phyloP scores from a whole-genome alignment of 2,888 invertebrate genomes.

The Chloroclystis v-ata region DNA sequence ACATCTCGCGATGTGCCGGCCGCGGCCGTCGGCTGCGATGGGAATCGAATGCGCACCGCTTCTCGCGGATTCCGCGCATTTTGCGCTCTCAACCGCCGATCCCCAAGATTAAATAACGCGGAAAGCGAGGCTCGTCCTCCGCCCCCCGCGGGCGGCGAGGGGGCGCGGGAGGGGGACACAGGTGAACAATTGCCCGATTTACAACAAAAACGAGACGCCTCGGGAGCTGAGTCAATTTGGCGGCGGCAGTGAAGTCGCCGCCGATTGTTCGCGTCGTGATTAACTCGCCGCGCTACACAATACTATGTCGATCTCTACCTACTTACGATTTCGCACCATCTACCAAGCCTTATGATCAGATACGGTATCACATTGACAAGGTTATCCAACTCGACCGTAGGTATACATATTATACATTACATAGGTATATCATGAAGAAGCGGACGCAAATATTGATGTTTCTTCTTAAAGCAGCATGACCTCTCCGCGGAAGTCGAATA shows the following conservation, averaged over 20 bases:
- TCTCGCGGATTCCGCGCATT: conserved; percentile 60
- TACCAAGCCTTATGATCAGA: no score
- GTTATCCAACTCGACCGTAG: no score
- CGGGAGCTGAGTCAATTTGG: conserved; percentile 37
- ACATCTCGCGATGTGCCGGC: conserved; percentile 53
- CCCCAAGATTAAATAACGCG: conserved; percentile 33
- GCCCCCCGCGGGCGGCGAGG: neutral
- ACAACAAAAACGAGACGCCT: conserved; percentile 46
- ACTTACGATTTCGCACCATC: no score
- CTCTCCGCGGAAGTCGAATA: no score
- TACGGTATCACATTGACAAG: no score
- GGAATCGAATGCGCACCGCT: conserved; percentile 58
- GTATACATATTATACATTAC: no score
- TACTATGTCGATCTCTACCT: neutral
- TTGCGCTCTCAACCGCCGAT: conserved; percentile 32
- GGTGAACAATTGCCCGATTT: conserved; percentile 44
- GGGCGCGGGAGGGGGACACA: conserved; percentile 27
- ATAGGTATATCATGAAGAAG: no score
- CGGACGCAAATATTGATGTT: no score
- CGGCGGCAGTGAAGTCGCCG: conserved; percentile 22
- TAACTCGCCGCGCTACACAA: conserved; percentile 9
- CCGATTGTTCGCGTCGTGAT: conserved; percentile 18
- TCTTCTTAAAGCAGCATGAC: no score
- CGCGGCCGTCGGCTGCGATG: no score
- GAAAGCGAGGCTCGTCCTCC: conserved; percentile 40